Base-by-base conservation (phyloP, 2,113 vertebrate genomes). In the Benitochromis conjunctus region DNA sequence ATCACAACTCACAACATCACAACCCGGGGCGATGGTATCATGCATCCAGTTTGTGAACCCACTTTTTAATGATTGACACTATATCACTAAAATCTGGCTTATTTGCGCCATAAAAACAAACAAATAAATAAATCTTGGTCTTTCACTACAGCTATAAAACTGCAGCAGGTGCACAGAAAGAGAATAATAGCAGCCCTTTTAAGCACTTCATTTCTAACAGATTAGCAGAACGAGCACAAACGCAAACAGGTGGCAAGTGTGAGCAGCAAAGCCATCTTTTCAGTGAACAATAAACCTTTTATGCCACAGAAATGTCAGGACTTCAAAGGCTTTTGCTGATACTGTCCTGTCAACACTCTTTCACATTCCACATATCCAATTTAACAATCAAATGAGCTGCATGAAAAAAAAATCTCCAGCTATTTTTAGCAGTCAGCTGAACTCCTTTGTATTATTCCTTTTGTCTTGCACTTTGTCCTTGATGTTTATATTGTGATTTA, bases 171-270 rank as follows among this genome's bases (percentile, higher is more conserved):
- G 19, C 57, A 26, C 5, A 66, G 10, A 38, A 64, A 66, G 10
- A 74, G 26, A 76, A 53, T 12, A 53, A 53, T 29, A 29, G 26
- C 24, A 51, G 38, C 21, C 80, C 9, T 82, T 82, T 58, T 53
- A 48, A 14, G 41, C 24, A 34, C 36, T 57, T 41, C 43, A 41
- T 51, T 38, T 69, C 54, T 26, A 34, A 76, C 29, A 43, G 8
- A 38, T 69, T 57, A 5, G 21, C 19, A 51, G 16, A 46, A 57
- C 26, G 29, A 64, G 21, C 62, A 82, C 56, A 88, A 86, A 54
- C 18, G 81, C 83, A 88, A 92, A 90, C 90, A 88, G 83, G 85
- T 90, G 82, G 64, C 66, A 64, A 13, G 10, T 60, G 41, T 10
- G 21, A 79, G 80, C 48, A 48, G 57, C 34, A 77, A 31, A 38